Percentiles rank a stretch among this genome's conserved stretches.
Evolutionary conservation across 1,140 invertebrate genomes (phyloP).

Genomic region (Papilio dardanus): DNA sequence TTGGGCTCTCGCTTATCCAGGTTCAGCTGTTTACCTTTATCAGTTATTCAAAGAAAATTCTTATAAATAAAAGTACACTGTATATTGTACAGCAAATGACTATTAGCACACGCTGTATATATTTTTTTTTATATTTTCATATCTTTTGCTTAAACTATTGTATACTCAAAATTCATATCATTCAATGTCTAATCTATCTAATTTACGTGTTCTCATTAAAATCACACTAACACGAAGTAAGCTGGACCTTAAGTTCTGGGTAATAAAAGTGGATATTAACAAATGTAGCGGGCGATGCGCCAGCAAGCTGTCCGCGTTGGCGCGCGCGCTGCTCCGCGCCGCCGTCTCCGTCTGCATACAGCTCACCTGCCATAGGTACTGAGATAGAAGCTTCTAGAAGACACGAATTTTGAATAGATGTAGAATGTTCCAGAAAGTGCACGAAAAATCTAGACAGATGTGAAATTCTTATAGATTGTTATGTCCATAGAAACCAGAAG

Average conservation of each 20-base stretch:
- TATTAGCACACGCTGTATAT: neutral
- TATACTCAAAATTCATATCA: neutral
- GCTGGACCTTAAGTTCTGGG: slow-evolving; percentile 21
- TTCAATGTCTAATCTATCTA: neutral
- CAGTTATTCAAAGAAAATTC: too few species aligned
- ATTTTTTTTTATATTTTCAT: neutral
- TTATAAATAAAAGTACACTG: neutral
- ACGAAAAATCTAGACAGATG: neutral
- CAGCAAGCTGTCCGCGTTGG: slow-evolving; percentile 75
- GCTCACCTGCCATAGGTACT: slow-evolving; percentile 83
- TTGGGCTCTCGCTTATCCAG: too few species aligned
- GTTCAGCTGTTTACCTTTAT: too few species aligned
- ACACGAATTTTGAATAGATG: too few species aligned
- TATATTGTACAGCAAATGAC: neutral
- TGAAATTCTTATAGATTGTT: too few species aligned
- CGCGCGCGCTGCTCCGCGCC: slow-evolving; percentile 85
- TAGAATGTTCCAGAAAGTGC: too few species aligned
- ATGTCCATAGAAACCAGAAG: too few species aligned
- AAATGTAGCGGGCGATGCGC: slow-evolving; percentile 58
- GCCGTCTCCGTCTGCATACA: slow-evolving; percentile 86
- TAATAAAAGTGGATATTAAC: slow-evolving; percentile 36
- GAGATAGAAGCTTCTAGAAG: slow-evolving; percentile 21
- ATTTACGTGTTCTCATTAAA: neutral
- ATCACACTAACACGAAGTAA: neutral
- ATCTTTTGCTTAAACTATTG: neutral